Evolutionary conservation across 2,888 invertebrate genomes (phyloP).

Genomic region (Clistopyga incitator): DNA sequence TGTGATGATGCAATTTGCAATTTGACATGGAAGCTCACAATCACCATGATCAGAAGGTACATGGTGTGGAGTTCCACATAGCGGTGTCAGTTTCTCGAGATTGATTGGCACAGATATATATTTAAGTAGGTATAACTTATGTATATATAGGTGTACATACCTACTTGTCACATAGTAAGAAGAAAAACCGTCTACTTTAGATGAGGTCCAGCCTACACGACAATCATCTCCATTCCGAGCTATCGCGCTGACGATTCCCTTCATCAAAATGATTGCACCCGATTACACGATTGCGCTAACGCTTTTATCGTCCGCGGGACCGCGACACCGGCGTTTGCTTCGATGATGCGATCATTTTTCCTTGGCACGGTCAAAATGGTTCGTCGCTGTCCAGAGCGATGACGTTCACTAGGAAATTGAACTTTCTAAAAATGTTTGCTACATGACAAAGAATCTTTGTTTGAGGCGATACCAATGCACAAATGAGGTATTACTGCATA

Average conservation of each 20-base stretch:
- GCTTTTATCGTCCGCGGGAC: constrained; percentile 72
- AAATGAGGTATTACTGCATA: too few relatives aligned
- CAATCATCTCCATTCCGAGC: constrained; percentile 82
- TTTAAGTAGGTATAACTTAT: constrained; percentile 36
- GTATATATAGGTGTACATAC: constrained; percentile 12
- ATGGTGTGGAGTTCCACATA: constrained; percentile 20
- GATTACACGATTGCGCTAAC: constrained; percentile 83
- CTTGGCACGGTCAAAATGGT: neutral
- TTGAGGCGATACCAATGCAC: neutral
- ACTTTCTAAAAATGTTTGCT: neutral
- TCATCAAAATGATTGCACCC: constrained; percentile 83
- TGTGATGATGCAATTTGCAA: constrained; percentile 40
- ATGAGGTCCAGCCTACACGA: constrained; percentile 79
- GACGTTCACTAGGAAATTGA: neutral
- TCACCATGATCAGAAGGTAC: constrained; percentile 3
- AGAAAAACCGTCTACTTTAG: constrained; percentile 76
- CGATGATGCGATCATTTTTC: constrained; percentile 46
- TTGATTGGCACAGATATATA: constrained; percentile 74
- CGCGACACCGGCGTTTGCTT: constrained; percentile 46
- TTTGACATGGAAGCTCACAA: constrained; percentile 40
- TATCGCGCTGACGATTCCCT: constrained; percentile 81
- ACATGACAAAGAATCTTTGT: neutral
- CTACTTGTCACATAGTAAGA: constrained; percentile 49
- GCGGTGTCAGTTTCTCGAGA: constrained; percentile 51
- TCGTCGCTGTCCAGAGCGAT: neutral